Evolutionary conservation across 2,113 vertebrate species (phyloP).

Genomic region (Ciconia maguari): DNA sequence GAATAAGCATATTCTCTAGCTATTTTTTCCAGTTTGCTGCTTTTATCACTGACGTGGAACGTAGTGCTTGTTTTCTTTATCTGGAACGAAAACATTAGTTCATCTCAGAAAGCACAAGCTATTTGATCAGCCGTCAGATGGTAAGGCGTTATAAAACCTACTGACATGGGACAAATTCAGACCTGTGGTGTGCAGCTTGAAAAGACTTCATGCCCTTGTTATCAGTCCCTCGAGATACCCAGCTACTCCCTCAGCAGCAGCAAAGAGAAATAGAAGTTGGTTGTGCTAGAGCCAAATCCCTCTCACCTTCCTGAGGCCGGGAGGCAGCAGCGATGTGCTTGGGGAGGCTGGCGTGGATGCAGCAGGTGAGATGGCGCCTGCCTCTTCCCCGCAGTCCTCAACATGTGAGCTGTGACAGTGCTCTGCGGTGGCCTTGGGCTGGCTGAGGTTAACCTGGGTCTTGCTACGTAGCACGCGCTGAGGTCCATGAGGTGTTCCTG

Average conservation of each 20-base stretch:
- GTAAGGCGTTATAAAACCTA: neutral
- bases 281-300: neutral
- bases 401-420: neutral
- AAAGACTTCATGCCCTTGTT: neutral
- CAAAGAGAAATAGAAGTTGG: neutral
- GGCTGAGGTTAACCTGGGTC: neutral
- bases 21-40: neutral
- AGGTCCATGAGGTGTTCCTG: neutral
- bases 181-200: neutral
- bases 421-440: neutral
- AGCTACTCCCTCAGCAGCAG: neutral
- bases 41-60: slow-evolving; percentile 16
- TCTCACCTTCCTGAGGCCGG: neutral
- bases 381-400: neutral
- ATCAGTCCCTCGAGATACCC: neutral
- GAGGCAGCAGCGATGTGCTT: rapidly evolving
- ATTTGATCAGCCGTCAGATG: slow-evolving; percentile 17
- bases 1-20: neutral
- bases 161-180: slow-evolving; percentile 16
- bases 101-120: neutral
- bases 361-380: neutral
- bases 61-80: neutral
- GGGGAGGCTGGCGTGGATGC: rapidly evolving
- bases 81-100: neutral
- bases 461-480: rapidly evolving